A percentile compares a stretch with the other conserved stretches of the same genome.
These are phyloP conservation scores for Tachuris rubrigastra DNA, from an alignment of 2,113 vertebrate species.

Conservation along the genomic window DNA sequence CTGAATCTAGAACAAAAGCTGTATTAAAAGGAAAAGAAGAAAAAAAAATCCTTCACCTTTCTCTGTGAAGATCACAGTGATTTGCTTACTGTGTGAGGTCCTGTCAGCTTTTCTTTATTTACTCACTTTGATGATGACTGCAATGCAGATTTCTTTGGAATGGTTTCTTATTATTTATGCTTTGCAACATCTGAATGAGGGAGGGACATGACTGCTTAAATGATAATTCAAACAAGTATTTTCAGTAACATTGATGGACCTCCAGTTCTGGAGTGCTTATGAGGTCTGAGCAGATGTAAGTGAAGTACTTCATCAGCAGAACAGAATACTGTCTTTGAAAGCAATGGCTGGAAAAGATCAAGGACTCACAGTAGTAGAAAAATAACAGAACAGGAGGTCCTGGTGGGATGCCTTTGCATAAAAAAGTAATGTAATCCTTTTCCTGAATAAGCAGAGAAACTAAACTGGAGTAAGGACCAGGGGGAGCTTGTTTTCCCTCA, in stretches of 20 bases:
- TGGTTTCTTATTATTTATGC: not conserved
- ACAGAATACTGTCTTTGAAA: not conserved
- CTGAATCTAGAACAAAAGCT: slow-evolving; percentile 21
- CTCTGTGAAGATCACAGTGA: not conserved
- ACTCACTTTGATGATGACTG: not conserved
- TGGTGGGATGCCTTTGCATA: not conserved
- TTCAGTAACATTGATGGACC: not conserved
- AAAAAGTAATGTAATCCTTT: not conserved
- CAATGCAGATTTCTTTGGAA: slow-evolving; percentile 26
- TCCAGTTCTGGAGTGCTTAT: slow-evolving; percentile 13
- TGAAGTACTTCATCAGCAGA: slow-evolving; percentile 6
- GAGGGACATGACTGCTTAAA: not conserved
- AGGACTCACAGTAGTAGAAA: not conserved
- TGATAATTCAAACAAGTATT: not conserved
- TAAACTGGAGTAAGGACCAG: not conserved
- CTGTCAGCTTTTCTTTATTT: not conserved
- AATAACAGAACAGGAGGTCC: not conserved
- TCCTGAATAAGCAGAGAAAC: not conserved
- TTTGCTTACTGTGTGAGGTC: not conserved
- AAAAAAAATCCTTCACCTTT: not conserved
- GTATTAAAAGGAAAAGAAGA: not conserved
- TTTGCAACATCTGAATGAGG: slow-evolving; percentile 10
- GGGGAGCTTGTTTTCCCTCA: not conserved
- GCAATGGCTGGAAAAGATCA: not conserved
- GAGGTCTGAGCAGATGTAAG: slow-evolving; percentile 15